Conservation (phyloP, 2,888 invertebrate species). For the Clusia tigrina region DNA sequence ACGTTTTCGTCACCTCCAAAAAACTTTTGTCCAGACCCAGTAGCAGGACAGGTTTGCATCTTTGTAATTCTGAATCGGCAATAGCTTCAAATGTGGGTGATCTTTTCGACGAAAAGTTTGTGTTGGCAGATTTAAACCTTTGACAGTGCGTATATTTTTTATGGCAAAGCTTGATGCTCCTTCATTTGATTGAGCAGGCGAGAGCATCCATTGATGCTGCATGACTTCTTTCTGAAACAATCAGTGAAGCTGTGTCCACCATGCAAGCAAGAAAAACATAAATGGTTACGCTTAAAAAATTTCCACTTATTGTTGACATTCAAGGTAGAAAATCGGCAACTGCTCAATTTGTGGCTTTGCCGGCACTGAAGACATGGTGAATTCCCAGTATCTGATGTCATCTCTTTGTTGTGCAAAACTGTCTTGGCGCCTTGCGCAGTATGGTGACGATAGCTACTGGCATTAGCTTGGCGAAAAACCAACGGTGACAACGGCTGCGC, state of each 20-base stretch:
- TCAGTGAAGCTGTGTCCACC: background rate
- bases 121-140: background rate
- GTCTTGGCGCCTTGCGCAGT: background rate
- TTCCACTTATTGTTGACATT: slow-evolving; percentile 3
- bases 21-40: background rate
- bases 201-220: slow-evolving; percentile 17
- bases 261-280: slow-evolving; percentile 7
- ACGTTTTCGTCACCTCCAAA: background rate
- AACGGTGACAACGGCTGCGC: background rate
- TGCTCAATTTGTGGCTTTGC: background rate
- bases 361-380: background rate
- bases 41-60: background rate
- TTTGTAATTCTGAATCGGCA: background rate
- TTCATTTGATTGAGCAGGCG: slow-evolving; percentile 17
- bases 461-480: too few relatives aligned
- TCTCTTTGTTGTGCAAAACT: slow-evolving; percentile 1
- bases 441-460: too few relatives aligned
- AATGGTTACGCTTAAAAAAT: background rate
- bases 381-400: background rate
- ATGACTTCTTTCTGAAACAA: slow-evolving; percentile 11
- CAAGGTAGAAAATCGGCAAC: background rate
- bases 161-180: background rate
- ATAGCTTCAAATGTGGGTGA: background rate
- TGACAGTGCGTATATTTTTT: background rate
- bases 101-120: background rate